Conservation (phyloP, 2,888 invertebrate species). For the Sphaeridia pumilis region DNA sequence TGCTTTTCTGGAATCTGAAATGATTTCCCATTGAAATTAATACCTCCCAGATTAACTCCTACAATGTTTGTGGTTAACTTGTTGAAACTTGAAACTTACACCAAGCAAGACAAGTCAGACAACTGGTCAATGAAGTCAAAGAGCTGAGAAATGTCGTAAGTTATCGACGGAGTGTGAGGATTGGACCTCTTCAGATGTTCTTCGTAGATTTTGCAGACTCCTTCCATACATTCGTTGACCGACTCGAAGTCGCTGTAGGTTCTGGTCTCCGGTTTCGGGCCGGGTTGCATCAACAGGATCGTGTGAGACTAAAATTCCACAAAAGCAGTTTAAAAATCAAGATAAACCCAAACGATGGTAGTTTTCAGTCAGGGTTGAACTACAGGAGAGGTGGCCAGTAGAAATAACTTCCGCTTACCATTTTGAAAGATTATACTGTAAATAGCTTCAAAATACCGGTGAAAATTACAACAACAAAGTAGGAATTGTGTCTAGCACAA, state of each 20-base stretch:
- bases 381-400: no score
- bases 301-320: constrained; percentile 91
- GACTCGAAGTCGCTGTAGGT: constrained; percentile 98
- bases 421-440: no score
- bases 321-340: no score
- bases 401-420: no score
- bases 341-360: no score
- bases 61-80: no score
- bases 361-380: no score
- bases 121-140: constrained; percentile 97
- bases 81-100: constrained; percentile 58
- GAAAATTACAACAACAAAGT: no score
- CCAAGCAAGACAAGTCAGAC: constrained; percentile 87
- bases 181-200: constrained; percentile 92
- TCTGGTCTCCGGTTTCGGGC: constrained; percentile 81
- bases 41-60: no score
- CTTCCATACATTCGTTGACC: constrained; percentile 96
- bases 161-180: constrained; percentile 91
- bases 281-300: constrained; percentile 60
- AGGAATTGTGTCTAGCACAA: no score
- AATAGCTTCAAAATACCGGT: no score
- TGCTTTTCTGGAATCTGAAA: constrained; percentile 67
- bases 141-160: constrained; percentile 94
- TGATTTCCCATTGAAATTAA: background rate
- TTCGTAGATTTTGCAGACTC: constrained; percentile 97